Percentiles rank a stretch among this genome's conserved stretches.
Evolutionary conservation across 2,888 invertebrate genomes (phyloP).

Genomic region (Crocallis elinguaria): DNA sequence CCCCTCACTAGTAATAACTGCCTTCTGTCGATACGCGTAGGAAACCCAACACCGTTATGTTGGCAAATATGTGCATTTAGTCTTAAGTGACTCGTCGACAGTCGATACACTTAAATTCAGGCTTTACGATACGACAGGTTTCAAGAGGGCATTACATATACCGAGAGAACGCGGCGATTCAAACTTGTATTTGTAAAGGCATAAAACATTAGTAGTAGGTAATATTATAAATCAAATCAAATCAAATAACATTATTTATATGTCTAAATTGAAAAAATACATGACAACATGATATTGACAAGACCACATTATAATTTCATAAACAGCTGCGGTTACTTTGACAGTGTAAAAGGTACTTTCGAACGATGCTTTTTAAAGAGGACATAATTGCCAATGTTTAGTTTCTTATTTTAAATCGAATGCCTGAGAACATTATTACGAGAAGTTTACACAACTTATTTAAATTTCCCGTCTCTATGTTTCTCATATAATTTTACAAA

Average conservation of each 20-base stretch:
- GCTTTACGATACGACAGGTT: constrained; percentile 53
- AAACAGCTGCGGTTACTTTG: constrained; percentile 3
- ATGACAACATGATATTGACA: constrained; percentile 11
- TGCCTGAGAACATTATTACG: constrained; percentile 19
- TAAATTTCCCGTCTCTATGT: constrained; percentile 6
- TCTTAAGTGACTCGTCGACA: constrained; percentile 51
- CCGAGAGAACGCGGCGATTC: constrained; percentile 6
- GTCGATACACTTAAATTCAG: constrained; percentile 52
- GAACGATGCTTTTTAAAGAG: constrained; percentile 1
- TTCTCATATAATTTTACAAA: constrained; percentile 7
- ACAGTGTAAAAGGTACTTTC: constrained; percentile 10
- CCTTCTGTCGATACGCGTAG: constrained; percentile 37
- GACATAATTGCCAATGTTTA: constrained; percentile 20
- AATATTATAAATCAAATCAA: too few relatives aligned
- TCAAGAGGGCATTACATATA: constrained; percentile 41
- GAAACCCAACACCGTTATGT: constrained; percentile 43
- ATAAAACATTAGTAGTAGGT: not conserved
- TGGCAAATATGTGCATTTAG: constrained; percentile 54
- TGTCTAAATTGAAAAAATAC: too few relatives aligned
- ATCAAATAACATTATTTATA: too few relatives aligned
- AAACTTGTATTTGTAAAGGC: not conserved
- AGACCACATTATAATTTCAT: constrained; percentile 13
- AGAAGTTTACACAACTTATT: constrained; percentile 18
- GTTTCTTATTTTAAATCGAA: constrained; percentile 23
- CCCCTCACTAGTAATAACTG: constrained; percentile 20